A percentile compares a stretch with the other conserved stretches of the same genome.
phyloP scores from a whole-genome alignment of 1,140 invertebrate genomes.

The Acromyrmex heyeri region DNA sequence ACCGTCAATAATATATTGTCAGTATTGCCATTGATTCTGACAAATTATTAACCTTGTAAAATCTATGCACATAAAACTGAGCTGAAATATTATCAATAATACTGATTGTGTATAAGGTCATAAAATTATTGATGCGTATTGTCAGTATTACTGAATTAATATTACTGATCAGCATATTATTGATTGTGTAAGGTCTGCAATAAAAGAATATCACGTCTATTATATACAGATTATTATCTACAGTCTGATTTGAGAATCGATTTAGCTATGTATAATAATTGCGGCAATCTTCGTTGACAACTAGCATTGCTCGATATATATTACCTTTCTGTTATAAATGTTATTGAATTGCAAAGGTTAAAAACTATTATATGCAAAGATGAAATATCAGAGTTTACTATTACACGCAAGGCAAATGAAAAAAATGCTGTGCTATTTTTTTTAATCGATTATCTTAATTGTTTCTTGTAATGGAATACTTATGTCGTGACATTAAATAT shows the following conservation, averaged over 20 bases:
- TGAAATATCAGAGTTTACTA: too few relatives aligned
- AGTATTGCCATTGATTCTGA: too few relatives aligned
- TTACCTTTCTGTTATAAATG: slow-evolving; percentile 35
- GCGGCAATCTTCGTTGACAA: slow-evolving; percentile 70
- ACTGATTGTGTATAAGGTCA: too few relatives aligned
- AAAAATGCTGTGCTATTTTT: neutral
- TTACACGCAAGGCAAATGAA: neutral
- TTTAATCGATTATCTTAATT: slow-evolving; percentile 27
- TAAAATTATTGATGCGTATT: too few relatives aligned
- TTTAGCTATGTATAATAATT: slow-evolving; percentile 67
- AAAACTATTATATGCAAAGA: slow-evolving; percentile 10
- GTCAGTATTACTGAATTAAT: too few relatives aligned
- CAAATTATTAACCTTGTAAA: too few relatives aligned
- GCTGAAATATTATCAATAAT: too few relatives aligned
- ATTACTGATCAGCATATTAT: too few relatives aligned
- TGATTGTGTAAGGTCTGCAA: too few relatives aligned
- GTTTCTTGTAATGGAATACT: neutral
- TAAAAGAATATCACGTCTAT: slow-evolving; percentile 66
- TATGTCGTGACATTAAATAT: neutral
- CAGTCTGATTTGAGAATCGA: slow-evolving; percentile 61
- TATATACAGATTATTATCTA: slow-evolving; percentile 68
- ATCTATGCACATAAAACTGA: too few relatives aligned
- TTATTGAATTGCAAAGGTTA: slow-evolving; percentile 8
- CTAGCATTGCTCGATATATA: slow-evolving; percentile 30
- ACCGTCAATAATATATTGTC: too few relatives aligned